Base-by-base conservation (phyloP, 2,888 invertebrate genomes). In the Oscheius onirici region DNA sequence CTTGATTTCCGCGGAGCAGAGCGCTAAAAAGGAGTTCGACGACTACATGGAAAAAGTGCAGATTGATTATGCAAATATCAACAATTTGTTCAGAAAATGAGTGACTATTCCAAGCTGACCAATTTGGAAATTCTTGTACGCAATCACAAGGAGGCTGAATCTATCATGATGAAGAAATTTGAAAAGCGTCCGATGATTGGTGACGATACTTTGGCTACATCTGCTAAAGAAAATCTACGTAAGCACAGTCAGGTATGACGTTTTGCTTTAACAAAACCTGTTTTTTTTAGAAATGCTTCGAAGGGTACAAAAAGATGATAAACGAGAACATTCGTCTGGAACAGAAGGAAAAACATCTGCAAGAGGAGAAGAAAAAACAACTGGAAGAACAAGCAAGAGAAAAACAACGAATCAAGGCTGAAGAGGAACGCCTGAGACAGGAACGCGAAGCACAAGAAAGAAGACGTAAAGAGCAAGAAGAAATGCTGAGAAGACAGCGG, bases 1-100 rank as follows among this genome's bases (percentile, higher is more conserved):
- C 44, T 41, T 61, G 15, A 15, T 24, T 10, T 22, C 58, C 0
- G 43, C 58, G n/a, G 57, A 58, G 43, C 46, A 43, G 2, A 34
- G 11, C 10, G 58, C 69, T 3, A 69, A 26, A 24, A 43, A 55
- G 10, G 24, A 41, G 24, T 69, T 43, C 11, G 69, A 69, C 26
- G 43, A 44, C 5, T 1, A n/a, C 5, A 69, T 69, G 58, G 15
- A 43, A 40, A 40, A 11, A 41, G 40, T 40, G 17, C 24, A 22
- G n/a, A 8, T 15, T 15, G 0, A 26, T 0, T 15, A 55, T n/a
- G 28, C n/a, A n/a, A n/a, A 34, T 26, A 11, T 55, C 26, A n/a
- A n/a, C 26, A 15, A 26, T 34, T 55, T 26, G 13, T 55, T 13
- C 55, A 55, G 28, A 55, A 55, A 55, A 11, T 17, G 46, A 11